These are phyloP conservation scores for Phoxinus dragarum DNA, from an alignment of 2,797 vertebrate genomes.

Conservation along the genomic window DNA sequence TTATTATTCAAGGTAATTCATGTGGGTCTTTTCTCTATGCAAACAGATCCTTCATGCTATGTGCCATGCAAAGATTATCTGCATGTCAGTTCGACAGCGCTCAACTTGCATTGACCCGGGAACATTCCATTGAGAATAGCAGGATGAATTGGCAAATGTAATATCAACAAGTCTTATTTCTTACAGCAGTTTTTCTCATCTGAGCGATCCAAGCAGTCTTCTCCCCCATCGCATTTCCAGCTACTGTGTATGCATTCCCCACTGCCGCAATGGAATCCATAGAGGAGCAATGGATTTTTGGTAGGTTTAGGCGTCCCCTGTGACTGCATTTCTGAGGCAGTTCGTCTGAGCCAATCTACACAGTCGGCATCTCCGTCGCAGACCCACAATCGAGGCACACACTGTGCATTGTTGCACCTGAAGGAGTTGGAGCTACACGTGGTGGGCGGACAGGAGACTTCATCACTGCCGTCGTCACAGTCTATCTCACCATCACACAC, in stretches of 20 bases:
- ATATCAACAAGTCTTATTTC: constrained; percentile 31
- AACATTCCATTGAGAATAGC: neutral
- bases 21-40: neutral
- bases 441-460: constrained; percentile 72
- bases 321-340: constrained; percentile 73
- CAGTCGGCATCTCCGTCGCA: constrained; percentile 87
- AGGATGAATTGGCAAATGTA: neutral
- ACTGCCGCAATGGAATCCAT: constrained; percentile 83
- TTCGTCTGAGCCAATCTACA: constrained; percentile 84
- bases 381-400: constrained; percentile 83
- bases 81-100: neutral
- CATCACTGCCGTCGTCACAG: constrained; percentile 85
- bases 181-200: constrained; percentile 86
- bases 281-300: constrained; percentile 69
- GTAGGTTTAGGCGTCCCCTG: fast-evolving
- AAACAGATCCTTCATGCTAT: neutral
- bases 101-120: neutral
- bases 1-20: neutral
- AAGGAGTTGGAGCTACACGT: constrained; percentile 79
- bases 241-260: constrained; percentile 84
- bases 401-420: constrained; percentile 78
- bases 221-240: constrained; percentile 85
- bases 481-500: constrained; percentile 84
- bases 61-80: neutral
- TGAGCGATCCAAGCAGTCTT: constrained; percentile 84